phyloP scores from a whole-genome alignment of 2,888 invertebrate species.

The Pseudolycoriella hygida region DNA sequence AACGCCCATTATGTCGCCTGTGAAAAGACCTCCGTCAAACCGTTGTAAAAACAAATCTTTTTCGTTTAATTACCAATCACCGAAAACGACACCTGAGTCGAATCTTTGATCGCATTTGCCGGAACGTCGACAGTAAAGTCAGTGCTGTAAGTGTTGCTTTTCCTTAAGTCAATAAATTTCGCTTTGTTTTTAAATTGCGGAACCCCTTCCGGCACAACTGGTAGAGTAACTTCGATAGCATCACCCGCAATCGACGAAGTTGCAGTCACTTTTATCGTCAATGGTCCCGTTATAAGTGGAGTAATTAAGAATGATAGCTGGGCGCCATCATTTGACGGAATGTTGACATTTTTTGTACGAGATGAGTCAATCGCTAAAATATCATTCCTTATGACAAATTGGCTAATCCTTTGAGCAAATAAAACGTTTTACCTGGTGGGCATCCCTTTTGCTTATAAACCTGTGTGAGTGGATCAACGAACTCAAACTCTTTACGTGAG shows the following conservation, averaged over 20 bases:
- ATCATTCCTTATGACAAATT: no score
- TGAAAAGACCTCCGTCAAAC: constrained; percentile 9
- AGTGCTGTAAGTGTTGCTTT: constrained; percentile 31
- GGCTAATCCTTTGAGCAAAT: no score
- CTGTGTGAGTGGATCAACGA: constrained; percentile 36
- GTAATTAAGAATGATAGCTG: constrained; percentile 74
- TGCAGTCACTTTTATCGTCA: constrained; percentile 59
- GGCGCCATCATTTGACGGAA: constrained; percentile 52
- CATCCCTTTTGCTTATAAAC: no score
- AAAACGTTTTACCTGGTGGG: constrained; percentile 23
- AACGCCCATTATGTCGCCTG: constrained; percentile 40
- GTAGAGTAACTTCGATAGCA: constrained; percentile 51
- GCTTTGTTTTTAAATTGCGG: constrained; percentile 56
- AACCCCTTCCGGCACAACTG: constrained; percentile 68
- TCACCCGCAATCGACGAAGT: constrained; percentile 60
- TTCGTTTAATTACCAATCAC: constrained; percentile 28
- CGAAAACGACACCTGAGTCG: constrained; percentile 52
- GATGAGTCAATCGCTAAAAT: constrained; percentile 53
- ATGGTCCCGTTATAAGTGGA: constrained; percentile 49
- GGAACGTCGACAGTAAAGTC: constrained; percentile 59
- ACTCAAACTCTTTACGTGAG: constrained; percentile 60
- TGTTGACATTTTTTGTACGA: constrained; percentile 45
- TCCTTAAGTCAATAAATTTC: constrained; percentile 49
- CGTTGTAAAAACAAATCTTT: no score
- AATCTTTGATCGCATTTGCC: constrained; percentile 49